Evolutionary conservation across 92 coral and sea anemone species (phyloP), one percentile per base, ranked within the genome.

Genomic region (Plumapathes pennacea): DNA sequence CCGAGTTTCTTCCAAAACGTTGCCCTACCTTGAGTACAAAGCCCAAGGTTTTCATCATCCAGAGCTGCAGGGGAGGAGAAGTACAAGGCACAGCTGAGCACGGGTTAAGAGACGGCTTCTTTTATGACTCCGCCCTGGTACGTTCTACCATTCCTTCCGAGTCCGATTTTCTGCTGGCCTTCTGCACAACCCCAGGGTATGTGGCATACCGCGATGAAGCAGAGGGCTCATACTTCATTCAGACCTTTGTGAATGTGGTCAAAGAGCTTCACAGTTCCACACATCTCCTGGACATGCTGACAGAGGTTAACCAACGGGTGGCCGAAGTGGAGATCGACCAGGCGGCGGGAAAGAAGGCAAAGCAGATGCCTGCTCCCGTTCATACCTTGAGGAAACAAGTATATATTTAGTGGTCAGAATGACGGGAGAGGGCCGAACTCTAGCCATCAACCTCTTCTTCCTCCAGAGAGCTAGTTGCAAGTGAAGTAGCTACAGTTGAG

Each of bases 241-340:
- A 22, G 40, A 29, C 17, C 68, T 22, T 61, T 19, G 68, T 33
- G 0, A 43, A 61, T n/a, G 68, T 61, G 45, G 34, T 61, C 22
- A 5, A 13, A 9, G 31, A 61, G 26, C 42, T 61, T 10, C 68
- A 61, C 34, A 32, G 33, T 1, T 30, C 45, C 0, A 32, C 33
- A 20, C 68, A 61, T 36, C 68, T 61, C n/a, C 68, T 61, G 38
- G 68, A 61, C 14, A 61, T 61, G 68, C 25, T 61, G 55, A 61
- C 68, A 8, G 56, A 21, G 25, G 68, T 61, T 21, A 61, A 61
- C 68, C 14, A 44, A 19, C 34, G 34, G 14, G 68, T 61, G 41
- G 55, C 68, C 4, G 56, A 61, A 24, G n/a, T n/a, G n/a, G 68
- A 61, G 20, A 56, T 61, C 32, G 31, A 10, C 17, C 31, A 28